Evolutionary conservation across 2,888 invertebrate genomes (phyloP).

Genomic region (Hydriomena furcata): DNA sequence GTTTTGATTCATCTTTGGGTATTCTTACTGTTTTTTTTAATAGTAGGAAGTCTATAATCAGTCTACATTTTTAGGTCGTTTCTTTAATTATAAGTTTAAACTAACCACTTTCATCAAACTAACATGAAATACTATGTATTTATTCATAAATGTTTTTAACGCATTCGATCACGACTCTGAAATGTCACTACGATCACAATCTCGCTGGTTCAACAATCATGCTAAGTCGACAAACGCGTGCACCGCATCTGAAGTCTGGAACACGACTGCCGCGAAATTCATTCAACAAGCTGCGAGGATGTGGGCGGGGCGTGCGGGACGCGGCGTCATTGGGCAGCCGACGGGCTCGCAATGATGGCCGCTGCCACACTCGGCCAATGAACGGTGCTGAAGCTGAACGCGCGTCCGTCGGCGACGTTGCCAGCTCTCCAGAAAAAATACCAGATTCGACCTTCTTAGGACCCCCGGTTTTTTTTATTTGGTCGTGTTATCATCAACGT

Average conservation of each 20-base stretch:
- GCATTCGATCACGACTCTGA: slow-evolving; percentile 19
- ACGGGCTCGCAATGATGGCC: slow-evolving; percentile 72
- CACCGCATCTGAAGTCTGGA: slow-evolving; percentile 48
- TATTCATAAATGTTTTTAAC: slow-evolving; percentile 2
- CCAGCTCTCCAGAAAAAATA: slow-evolving; percentile 80
- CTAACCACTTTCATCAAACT: slow-evolving; percentile 15
- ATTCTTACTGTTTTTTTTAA: neutral
- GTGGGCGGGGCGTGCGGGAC: slow-evolving; percentile 82
- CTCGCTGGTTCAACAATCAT: slow-evolving; percentile 38
- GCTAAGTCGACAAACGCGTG: slow-evolving; percentile 44
- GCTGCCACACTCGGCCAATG: slow-evolving; percentile 80
- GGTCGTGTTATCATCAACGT: slow-evolving; percentile 81
- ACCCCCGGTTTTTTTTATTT: slow-evolving; percentile 81
- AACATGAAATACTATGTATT: neutral
- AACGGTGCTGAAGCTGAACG: slow-evolving; percentile 77
- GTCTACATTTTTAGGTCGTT: neutral
- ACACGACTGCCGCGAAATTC: slow-evolving; percentile 72
- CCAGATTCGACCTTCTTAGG: slow-evolving; percentile 83
- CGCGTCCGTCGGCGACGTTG: slow-evolving; percentile 81
- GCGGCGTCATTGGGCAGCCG: slow-evolving; percentile 74
- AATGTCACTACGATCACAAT: slow-evolving; percentile 33
- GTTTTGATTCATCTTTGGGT: neutral
- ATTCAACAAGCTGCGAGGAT: slow-evolving; percentile 76
- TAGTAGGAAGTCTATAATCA: neutral
- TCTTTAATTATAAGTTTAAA: neutral